Evolutionary conservation across 2,797 vertebrate species (phyloP), one percentile per base, ranked within the genome.

Genomic region (Clarias fuscus): DNA sequence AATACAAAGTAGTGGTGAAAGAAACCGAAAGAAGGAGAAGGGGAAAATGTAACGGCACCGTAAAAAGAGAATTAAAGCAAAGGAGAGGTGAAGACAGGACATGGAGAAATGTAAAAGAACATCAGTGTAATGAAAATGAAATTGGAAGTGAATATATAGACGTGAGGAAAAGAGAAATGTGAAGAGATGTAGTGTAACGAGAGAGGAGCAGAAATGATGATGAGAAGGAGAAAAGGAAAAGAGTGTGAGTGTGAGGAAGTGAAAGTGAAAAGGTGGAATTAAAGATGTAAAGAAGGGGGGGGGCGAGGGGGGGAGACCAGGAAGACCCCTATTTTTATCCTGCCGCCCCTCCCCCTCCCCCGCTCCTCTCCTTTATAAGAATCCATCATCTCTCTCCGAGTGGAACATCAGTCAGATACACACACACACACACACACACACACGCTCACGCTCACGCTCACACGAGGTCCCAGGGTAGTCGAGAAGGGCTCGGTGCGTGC

Each of bases 351-450:
- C 62, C 72, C 30, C n/a, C 24, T 58, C 53, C 80, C 78, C 37
- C n/a, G 17, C 24, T 83, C 70, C 80, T 58, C 84, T 88, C 71
- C 67, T 59, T 80, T 53, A 72, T 20, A 48, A 40, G 67, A 73
- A 67, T 81, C 68, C 22, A 82, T 64, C 82, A 82, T 86, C 82
- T 53, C 48, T 62, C 59, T 33, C 78, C 70, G 40, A 88, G 77
- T 87, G 67, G 64, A 82, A 82, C 77, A 61, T 61, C 76, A 37
- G 58, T 22, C 84, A 84, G 65, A 87, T 22, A 67, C 78, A 56
- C 18, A 87, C 64, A 78, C 40, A 33, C 86, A 83, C 76, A 40
- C 68, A 75, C 76, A 14, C 84, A 86, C 71, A 87, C n/a, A 67
- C 73, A 56, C 13, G 86, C 30, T 1, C 62, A 77, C 13, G 86